Conservation (phyloP, 2,888 invertebrate species). For the Eupelmus urozonus region DNA sequence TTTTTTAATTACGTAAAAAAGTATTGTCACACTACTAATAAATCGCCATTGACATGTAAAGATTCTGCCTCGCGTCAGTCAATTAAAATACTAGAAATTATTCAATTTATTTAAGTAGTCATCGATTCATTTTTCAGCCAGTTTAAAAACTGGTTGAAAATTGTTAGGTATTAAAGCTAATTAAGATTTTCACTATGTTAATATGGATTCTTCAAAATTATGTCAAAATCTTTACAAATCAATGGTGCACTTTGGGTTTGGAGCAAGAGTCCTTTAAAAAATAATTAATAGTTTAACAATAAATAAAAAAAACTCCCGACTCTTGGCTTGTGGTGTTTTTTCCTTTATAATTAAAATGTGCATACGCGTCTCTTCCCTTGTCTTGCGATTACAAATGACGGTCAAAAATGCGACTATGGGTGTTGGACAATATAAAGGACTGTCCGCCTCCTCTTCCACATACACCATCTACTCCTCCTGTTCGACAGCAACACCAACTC, state of each 20-base stretch:
- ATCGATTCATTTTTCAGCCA: too few relatives aligned
- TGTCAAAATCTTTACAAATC: slow-evolving; percentile 24
- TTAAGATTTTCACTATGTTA: too few relatives aligned
- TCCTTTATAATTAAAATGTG: slow-evolving; percentile 66
- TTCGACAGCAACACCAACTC: slow-evolving; percentile 77
- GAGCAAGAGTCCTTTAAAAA: slow-evolving; percentile 23
- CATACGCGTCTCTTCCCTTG: slow-evolving; percentile 73
- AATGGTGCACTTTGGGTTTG: slow-evolving; percentile 35
- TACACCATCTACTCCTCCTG: slow-evolving; percentile 77
- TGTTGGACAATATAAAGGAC: slow-evolving; percentile 79
- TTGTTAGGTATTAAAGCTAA: too few relatives aligned
- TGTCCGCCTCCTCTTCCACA: slow-evolving; percentile 86
- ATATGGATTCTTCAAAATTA: not conserved
- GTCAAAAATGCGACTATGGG: slow-evolving; percentile 67
- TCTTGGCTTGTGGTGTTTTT: slow-evolving; percentile 48
- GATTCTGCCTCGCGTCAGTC: not conserved
- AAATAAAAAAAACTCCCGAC: slow-evolving; percentile 28
- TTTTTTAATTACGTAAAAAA: slow-evolving; percentile 35
- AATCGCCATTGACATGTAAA: slow-evolving; percentile 43
- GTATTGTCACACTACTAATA: slow-evolving; percentile 40
- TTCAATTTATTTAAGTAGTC: too few relatives aligned
- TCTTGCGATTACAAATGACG: slow-evolving; percentile 67
- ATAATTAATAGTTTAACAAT: slow-evolving; percentile 10
- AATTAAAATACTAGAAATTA: not conserved
- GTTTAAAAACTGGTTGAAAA: not conserved